phyloP scores from a whole-genome alignment of 2,113 vertebrate species.

The Polypterus senegalus region DNA sequence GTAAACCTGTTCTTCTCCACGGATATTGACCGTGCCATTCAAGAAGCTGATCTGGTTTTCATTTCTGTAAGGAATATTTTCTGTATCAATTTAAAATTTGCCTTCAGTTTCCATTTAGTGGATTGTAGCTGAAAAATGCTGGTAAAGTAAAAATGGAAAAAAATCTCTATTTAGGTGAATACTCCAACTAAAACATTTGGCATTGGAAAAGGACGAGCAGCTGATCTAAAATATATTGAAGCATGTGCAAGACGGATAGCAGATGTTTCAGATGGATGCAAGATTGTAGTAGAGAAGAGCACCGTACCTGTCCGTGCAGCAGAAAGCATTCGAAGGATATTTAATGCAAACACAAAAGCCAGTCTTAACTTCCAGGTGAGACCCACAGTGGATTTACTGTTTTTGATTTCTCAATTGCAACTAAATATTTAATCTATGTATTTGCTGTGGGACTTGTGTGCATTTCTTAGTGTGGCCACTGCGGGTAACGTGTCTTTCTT shows the following conservation, averaged over 20 bases:
- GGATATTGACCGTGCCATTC: conserved; percentile 16
- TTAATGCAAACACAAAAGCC: background rate
- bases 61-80: conserved; percentile 16
- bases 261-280: conserved; percentile 15
- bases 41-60: conserved; percentile 21
- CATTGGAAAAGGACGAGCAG: background rate
- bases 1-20: conserved; percentile 14
- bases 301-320: conserved; percentile 8
- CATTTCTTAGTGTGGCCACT: too few species aligned
- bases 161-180: conserved; percentile 15
- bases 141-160: too few species aligned
- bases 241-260: conserved; percentile 18
- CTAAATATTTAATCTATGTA: too few species aligned
- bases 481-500: too few species aligned
- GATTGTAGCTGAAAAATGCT: too few species aligned
- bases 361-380: background rate
- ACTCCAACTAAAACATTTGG: conserved; percentile 23
- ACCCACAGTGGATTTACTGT: too few species aligned
- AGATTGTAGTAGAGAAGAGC: conserved; percentile 20
- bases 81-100: background rate
- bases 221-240: conserved; percentile 21
- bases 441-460: too few species aligned
- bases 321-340: conserved; percentile 10
- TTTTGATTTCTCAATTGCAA: too few species aligned
- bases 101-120: background rate